These are phyloP conservation scores for Philaenus spumarius DNA, from an alignment of 1,140 invertebrate genomes.

Conservation along the genomic window DNA sequence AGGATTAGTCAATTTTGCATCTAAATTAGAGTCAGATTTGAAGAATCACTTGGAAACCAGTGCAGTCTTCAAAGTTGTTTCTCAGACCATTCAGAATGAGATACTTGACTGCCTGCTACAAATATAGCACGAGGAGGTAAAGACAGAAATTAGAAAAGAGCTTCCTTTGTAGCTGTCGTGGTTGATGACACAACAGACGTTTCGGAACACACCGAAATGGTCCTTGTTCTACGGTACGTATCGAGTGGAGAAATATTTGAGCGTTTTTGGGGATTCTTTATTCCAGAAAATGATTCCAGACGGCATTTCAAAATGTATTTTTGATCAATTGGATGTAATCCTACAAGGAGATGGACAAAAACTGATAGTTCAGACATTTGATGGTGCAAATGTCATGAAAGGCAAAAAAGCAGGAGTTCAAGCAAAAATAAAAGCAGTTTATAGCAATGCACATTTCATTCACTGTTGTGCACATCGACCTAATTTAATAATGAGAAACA, in stretches of 20 bases:
- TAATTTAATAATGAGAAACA: conserved; percentile 24
- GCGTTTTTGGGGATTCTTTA: conserved; percentile 34
- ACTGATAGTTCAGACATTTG: conserved; percentile 33
- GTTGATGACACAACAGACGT: conserved; percentile 35
- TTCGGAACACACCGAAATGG: conserved; percentile 29
- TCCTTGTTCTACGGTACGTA: conserved; percentile 32
- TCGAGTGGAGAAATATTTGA: conserved; percentile 29
- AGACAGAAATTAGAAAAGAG: conserved; percentile 32
- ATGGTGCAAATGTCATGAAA: conserved; percentile 31
- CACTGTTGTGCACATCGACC: conserved; percentile 32
- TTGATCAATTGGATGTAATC: conserved; percentile 28
- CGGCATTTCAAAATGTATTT: conserved; percentile 22
- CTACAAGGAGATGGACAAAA: conserved; percentile 27
- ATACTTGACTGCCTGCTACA: conserved; percentile 33
- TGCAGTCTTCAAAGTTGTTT: conserved; percentile 33
- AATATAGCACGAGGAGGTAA: conserved; percentile 31
- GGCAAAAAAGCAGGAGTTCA: conserved; percentile 29
- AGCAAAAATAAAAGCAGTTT: conserved; percentile 26
- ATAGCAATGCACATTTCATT: conserved; percentile 31
- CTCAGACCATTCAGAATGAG: conserved; percentile 34
- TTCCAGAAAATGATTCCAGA: conserved; percentile 23
- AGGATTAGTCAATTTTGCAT: conserved; percentile 21
- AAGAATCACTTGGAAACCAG: conserved; percentile 30
- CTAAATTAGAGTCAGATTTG: conserved; percentile 29
- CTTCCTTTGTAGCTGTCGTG: conserved; percentile 31